phyloP scores from a whole-genome alignment of 2,797 vertebrate genomes.

The Gadopsis bispinosus region DNA sequence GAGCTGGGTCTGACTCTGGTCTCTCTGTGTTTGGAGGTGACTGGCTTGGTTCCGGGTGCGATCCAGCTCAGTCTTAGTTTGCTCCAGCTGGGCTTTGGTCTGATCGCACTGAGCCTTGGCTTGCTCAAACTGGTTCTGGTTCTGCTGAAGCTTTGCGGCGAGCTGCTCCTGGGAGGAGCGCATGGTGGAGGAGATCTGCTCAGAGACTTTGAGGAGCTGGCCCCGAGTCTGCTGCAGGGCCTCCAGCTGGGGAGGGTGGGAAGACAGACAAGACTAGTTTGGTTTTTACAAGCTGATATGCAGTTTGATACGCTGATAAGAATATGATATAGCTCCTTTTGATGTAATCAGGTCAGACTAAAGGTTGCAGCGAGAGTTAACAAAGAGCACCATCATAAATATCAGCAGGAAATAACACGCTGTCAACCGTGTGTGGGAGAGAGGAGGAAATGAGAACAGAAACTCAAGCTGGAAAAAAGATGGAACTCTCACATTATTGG shows the following conservation, averaged over 20 bases:
- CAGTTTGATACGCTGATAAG: background rate
- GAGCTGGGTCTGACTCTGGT: slow-evolving; percentile 53
- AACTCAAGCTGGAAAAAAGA: background rate
- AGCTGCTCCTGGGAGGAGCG: slow-evolving; percentile 85
- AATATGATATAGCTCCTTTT: background rate
- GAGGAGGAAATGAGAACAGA: background rate
- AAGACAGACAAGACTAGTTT: background rate
- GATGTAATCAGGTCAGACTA: background rate
- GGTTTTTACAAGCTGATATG: background rate
- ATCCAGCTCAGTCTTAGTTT: slow-evolving; percentile 52
- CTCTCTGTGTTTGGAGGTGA: slow-evolving; percentile 61
- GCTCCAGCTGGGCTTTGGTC: slow-evolving; percentile 54
- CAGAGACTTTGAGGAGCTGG: slow-evolving; percentile 85
- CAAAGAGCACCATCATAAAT: background rate
- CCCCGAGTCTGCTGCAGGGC: slow-evolving; percentile 85
- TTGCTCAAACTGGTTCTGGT: slow-evolving; percentile 70
- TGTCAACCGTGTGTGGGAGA: background rate
- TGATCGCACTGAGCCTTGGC: slow-evolving; percentile 14
- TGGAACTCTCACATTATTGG: background rate
- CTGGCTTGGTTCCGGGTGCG: slow-evolving; percentile 12
- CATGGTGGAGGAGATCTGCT: slow-evolving; percentile 82
- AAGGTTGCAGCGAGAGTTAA: background rate
- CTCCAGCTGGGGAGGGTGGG: slow-evolving; percentile 74
- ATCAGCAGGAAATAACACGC: background rate
- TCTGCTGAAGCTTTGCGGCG: slow-evolving; percentile 80